A percentile compares a stretch with the other conserved stretches of the same genome.
Conservation (phyloP, 2,113 vertebrate genomes). For the Sus scrofa region T2T-Sscrofa CM000826.6:124024501-124025000, state of each 20-base stretch:
- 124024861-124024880: background rate
- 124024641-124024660: background rate
- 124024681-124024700: background rate
- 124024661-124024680: background rate
- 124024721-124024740: background rate
- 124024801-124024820: background rate
- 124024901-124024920: background rate
- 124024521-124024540: background rate
- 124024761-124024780: background rate
- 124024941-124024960: background rate
- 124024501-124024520: background rate
- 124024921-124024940: background rate
- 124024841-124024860: background rate
- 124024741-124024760: background rate
- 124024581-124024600: background rate
- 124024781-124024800: background rate
- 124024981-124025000: background rate
- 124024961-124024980: background rate
- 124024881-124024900: background rate
- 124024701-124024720: background rate
- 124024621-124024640: background rate
- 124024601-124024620: background rate
- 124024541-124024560: slow-evolving; percentile 8
- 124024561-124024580: background rate
- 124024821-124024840: background rate